A percentile compares a stretch with the other conserved stretches of the same genome.
Conservation (phyloP, 2,888 invertebrate genomes). For the Pecten maximus region DNA sequence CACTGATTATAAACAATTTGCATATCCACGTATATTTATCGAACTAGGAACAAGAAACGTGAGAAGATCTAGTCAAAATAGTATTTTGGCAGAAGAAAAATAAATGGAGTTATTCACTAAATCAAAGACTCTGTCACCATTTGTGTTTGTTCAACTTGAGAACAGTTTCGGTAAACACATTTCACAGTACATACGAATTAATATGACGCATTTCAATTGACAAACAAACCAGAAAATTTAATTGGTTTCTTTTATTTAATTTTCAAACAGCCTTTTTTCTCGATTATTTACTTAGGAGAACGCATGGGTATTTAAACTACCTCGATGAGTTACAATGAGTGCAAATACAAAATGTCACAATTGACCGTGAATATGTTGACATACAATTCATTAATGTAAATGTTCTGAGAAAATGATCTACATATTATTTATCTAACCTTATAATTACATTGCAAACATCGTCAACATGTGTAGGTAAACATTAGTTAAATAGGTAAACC, state of each 20-base stretch:
- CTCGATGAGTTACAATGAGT: neutral
- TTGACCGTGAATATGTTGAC: neutral
- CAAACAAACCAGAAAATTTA: neutral
- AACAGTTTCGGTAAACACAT: too few species aligned
- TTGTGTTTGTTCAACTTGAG: too few species aligned
- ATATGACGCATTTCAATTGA: neutral
- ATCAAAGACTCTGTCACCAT: too few species aligned
- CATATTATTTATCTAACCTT: neutral
- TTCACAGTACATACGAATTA: neutral
- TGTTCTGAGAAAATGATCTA: neutral
- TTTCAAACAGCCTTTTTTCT: neutral
- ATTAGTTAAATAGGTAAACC: neutral
- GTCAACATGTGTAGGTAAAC: neutral
- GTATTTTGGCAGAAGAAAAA: too few species aligned
- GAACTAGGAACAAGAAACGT: too few species aligned
- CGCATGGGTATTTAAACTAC: neutral
- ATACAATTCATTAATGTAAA: neutral
- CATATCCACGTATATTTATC: too few species aligned
- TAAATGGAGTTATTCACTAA: too few species aligned
- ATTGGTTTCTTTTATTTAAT: conserved; percentile 16
- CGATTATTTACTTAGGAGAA: neutral
- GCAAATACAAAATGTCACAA: neutral
- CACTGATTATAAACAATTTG: too few species aligned
- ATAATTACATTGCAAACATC: neutral
- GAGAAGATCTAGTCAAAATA: too few species aligned